These are phyloP conservation scores for Drosophila vallismaia DNA, from an alignment of 2,888 invertebrate genomes.

Conservation along the genomic window DNA sequence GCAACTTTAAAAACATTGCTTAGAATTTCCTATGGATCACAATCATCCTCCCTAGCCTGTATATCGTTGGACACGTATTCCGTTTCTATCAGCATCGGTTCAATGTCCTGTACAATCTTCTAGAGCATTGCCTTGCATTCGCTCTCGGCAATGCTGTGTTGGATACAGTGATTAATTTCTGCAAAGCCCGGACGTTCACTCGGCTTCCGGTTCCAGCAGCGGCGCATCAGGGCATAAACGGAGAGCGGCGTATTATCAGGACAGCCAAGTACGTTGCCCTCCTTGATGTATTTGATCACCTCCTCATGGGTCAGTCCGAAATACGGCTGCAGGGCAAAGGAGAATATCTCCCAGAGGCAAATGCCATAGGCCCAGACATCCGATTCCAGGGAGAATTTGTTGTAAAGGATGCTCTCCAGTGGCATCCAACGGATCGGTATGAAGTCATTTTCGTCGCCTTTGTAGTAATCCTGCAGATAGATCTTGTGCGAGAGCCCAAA, in stretches of 20 bases:
- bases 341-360: conserved; percentile 98
- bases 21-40: background rate
- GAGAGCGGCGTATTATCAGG: conserved; percentile 95
- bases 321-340: conserved; percentile 97
- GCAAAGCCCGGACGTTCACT: conserved; percentile 93
- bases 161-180: conserved; percentile 91
- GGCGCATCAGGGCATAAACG: conserved; percentile 95
- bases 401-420: conserved; percentile 96
- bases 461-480: conserved; percentile 97
- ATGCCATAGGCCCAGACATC: conserved; percentile 99
- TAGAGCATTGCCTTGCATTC: conserved; percentile 83
- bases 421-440: conserved; percentile 99
- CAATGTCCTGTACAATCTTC: conserved; percentile 11
- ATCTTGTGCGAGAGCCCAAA: conserved; percentile 98
- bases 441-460: conserved; percentile 97
- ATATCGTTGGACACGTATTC: conserved; percentile 57
- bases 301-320: conserved; percentile 99
- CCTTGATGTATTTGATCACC: conserved; percentile 96
- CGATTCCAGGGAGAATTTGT: conserved; percentile 97
- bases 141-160: conserved; percentile 86
- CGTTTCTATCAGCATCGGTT: conserved; percentile 52
- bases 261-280: conserved; percentile 94
- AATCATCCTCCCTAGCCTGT: background rate
- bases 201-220: conserved; percentile 96
- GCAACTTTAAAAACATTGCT: no score